phyloP scores from a whole-genome alignment of 2,888 invertebrate genomes.

The Epinotia bilunana region DNA sequence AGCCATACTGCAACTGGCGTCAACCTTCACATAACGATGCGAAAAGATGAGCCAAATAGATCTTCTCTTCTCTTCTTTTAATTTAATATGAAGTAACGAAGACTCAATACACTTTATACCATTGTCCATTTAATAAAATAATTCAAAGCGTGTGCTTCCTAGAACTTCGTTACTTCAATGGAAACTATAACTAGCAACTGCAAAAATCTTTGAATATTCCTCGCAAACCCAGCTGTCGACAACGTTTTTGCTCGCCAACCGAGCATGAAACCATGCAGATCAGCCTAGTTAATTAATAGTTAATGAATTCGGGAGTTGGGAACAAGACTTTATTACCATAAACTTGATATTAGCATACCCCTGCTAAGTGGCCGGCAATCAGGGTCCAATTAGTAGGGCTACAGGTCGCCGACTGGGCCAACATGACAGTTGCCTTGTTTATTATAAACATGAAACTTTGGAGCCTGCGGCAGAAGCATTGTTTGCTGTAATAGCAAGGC shows the following conservation, averaged over 20 bases:
- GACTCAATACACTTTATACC: background rate
- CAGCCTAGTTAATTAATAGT: conserved; percentile 38
- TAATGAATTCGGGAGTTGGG: conserved; percentile 32
- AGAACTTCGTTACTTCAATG: background rate
- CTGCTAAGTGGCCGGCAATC: conserved; percentile 28
- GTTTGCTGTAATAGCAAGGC: background rate
- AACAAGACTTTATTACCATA: conserved; percentile 38
- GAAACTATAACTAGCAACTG: background rate
- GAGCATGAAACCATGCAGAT: conserved; percentile 29
- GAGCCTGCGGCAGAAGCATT: background rate
- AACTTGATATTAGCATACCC: conserved; percentile 39
- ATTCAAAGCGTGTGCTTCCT: background rate
- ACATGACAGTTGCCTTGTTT: conserved; percentile 2
- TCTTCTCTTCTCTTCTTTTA: no score
- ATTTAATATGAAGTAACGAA: no score
- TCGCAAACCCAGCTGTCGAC: conserved; percentile 14
- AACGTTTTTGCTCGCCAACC: conserved; percentile 8
- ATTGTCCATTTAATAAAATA: background rate
- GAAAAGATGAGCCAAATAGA: no score
- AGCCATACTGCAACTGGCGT: no score
- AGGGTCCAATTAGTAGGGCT: conserved; percentile 29
- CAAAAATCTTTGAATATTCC: conserved; percentile 8
- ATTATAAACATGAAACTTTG: conserved; percentile 15
- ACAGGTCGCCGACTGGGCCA: conserved; percentile 26
- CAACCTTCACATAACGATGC: no score